Base-by-base conservation (phyloP, 2,797 vertebrate genomes). In the Clarias laeviceps region DNA sequence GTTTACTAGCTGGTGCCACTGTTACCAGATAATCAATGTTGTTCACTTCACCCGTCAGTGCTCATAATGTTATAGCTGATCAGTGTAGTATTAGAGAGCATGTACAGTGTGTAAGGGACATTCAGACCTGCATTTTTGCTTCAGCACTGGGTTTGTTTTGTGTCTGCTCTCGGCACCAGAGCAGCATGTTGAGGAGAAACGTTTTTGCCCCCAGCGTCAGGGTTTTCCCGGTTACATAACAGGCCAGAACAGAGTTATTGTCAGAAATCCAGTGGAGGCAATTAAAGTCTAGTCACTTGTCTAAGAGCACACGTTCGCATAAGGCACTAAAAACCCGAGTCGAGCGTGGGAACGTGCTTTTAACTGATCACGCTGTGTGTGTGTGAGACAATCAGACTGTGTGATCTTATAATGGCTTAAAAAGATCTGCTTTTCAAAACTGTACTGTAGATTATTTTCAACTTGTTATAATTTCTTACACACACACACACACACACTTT, bases 251-350 rank as follows among this genome's bases (percentile, higher is more conserved):
- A 68, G 45, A 34, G n/a, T 68, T 68, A 54, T 18, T 69, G 64
- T 69, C 20, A 4, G 0, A 79, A 40, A 29, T 24, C 29, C 64
- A 69, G 45, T 12, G 29, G 27, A 69, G 32, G 65, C 65, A 69
- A 82, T 69, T 82, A 82, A 56, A 69, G 59, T 82, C 64, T 34
- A 82, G 45, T 20, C 45, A 12, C 45, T 69, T 54, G 27, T 50
- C 80, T 20, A 50, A 15, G 5, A 80, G 78, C 24, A 5, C 3
- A 59, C 9, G 62, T 65, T 54, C n/a, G 9, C 18, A 6, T 66
- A 11, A 56, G 45, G 12, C 27, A 5, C 27, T 66, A 22, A 22
- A 56, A 78, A 27, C 45, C 45, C 17, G 2, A 56, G 18, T 45
- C 62, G 24, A 56, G 45, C 12, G 29, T 69, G 80, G 50, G 80